Percentiles rank a stretch among this genome's conserved stretches.
phyloP scores from a whole-genome alignment of 2,797 vertebrate genomes.

The Lagorchestes hirsutus region DNA sequence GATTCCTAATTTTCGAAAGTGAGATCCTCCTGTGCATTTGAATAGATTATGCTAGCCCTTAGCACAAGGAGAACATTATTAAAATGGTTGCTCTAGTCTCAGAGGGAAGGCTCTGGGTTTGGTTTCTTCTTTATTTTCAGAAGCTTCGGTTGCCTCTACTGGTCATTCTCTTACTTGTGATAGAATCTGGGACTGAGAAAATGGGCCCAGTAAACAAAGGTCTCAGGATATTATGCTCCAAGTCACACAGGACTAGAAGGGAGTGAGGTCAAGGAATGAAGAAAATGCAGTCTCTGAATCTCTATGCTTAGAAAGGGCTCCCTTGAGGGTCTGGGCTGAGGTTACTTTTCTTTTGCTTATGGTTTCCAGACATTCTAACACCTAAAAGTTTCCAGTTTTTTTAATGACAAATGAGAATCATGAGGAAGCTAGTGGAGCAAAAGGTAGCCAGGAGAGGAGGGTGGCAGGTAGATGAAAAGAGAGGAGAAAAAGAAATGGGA shows the following conservation, averaged over 20 bases:
- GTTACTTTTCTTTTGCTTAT: background rate
- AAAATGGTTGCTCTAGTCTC: conserved; percentile 59
- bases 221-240: conserved; percentile 24
- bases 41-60: conserved; percentile 70
- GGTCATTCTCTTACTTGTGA: conserved; percentile 28
- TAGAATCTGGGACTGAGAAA: conserved; percentile 64
- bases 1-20: conserved; percentile 80
- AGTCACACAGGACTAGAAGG: background rate
- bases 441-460: conserved; percentile 2
- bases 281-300: background rate
- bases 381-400: conserved; percentile 17
- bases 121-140: conserved; percentile 71
- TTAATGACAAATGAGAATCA: conserved; percentile 14
- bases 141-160: conserved; percentile 47
- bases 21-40: conserved; percentile 65
- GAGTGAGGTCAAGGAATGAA: conserved; percentile 47
- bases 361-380: conserved; percentile 10
- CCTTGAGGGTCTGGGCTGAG: background rate
- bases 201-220: background rate
- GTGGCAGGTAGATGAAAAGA: background rate
- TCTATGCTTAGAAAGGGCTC: background rate
- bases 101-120: conserved; percentile 69
- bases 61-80: conserved; percentile 74
- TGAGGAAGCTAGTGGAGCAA: background rate
- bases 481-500: background rate